Conservation (phyloP, 1,140 invertebrate species). For the Bombus fervidus region DNA sequence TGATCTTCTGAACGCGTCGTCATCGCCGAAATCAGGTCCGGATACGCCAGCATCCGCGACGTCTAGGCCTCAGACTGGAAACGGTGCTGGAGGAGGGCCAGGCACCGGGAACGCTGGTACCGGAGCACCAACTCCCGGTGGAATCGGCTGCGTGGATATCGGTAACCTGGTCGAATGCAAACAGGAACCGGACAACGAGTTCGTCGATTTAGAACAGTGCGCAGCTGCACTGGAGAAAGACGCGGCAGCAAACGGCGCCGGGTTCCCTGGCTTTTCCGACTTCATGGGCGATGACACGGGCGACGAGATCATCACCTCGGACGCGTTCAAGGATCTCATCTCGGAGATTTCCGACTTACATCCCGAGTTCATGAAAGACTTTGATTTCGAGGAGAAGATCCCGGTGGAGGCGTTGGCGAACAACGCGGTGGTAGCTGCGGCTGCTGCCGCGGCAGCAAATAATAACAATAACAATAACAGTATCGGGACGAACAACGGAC, state of each 20-base stretch:
- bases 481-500: conserved; percentile 77
- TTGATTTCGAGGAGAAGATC: conserved; percentile 88
- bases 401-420: conserved; percentile 71
- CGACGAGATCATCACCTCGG: conserved; percentile 91
- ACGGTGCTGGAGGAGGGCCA: conserved; percentile 65
- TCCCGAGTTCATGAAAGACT: conserved; percentile 92
- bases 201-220: conserved; percentile 91
- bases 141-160: conserved; percentile 81
- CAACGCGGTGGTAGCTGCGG: conserved; percentile 42
- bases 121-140: conserved; percentile 56
- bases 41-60: conserved; percentile 70
- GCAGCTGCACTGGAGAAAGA: conserved; percentile 91
- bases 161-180: conserved; percentile 90
- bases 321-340: conserved; percentile 93
- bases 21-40: conserved; percentile 82
- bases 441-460: conserved; percentile 23
- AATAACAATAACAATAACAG: conserved; percentile 53
- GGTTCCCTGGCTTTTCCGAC: conserved; percentile 90
- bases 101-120: conserved; percentile 55
- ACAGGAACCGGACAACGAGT: conserved; percentile 92
- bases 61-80: conserved; percentile 63
- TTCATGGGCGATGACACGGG: conserved; percentile 91
- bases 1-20: conserved; percentile 82
- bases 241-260: conserved; percentile 86
- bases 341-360: conserved; percentile 92